A percentile compares a stretch with the other conserved stretches of the same genome.
These are phyloP conservation scores for Natrix natrix DNA, from an alignment of 2,797 vertebrate species.

Conservation along the genomic window DNA sequence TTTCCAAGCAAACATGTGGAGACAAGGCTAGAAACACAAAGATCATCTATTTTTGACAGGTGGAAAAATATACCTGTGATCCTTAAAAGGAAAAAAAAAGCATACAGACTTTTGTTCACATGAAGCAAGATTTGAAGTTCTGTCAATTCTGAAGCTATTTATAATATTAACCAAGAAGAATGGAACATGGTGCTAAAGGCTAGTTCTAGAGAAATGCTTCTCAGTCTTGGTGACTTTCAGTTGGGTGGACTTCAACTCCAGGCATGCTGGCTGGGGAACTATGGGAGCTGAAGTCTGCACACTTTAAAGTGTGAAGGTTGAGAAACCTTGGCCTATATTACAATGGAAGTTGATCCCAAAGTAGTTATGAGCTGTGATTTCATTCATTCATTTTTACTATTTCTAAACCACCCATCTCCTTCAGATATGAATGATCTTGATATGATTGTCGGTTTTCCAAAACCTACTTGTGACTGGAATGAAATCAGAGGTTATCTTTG, in stretches of 20 bases:
- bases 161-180: background rate
- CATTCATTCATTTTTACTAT: background rate
- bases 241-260: background rate
- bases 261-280: background rate
- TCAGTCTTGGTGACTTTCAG: background rate
- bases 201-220: background rate
- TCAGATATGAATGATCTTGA: background rate
- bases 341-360: background rate
- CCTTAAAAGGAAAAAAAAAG: background rate
- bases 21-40: background rate
- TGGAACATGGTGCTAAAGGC: background rate
- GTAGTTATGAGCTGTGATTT: background rate
- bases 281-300: background rate
- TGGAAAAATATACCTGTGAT: background rate
- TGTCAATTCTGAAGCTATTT: background rate
- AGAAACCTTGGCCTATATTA: background rate
- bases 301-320: background rate
- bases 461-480: background rate
- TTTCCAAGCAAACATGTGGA: background rate
- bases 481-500: background rate
- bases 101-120: background rate
- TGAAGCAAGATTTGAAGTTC: background rate
- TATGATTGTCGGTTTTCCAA: background rate
- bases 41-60: background rate
- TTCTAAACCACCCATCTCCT: background rate